Percentiles rank a stretch among this genome's conserved stretches.
phyloP scores from a whole-genome alignment of 2,797 vertebrate species.

The Podargus strigoides region DNA sequence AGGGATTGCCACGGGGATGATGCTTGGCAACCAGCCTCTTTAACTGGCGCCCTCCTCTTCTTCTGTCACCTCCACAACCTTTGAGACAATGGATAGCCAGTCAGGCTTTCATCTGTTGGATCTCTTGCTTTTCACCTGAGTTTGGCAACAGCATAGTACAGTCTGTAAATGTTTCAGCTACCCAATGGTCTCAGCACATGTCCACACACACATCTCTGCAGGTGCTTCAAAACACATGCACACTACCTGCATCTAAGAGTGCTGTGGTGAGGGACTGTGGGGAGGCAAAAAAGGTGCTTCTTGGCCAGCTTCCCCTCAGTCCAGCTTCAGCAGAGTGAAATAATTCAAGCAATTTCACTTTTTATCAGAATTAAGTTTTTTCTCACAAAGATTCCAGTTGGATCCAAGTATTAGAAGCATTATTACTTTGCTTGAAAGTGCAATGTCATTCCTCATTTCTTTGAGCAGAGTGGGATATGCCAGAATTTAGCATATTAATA shows the following conservation, averaged over 20 bases:
- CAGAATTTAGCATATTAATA: neutral
- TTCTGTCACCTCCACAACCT: neutral
- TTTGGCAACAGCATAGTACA: neutral
- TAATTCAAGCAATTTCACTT: neutral
- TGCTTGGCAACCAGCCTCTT: neutral
- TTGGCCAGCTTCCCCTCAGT: neutral
- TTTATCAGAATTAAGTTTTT: neutral
- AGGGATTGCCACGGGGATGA: neutral
- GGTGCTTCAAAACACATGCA: neutral
- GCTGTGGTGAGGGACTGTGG: fast-evolving
- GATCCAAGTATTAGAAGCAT: neutral
- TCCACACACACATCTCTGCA: neutral
- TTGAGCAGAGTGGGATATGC: neutral
- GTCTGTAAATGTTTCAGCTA: neutral
- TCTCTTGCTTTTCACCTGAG: neutral
- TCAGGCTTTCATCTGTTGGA: neutral
- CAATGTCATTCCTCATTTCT: neutral
- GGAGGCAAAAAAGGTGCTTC: neutral
- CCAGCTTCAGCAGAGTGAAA: neutral
- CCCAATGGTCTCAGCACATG: neutral
- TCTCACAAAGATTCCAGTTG: neutral
- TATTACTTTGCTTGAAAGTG: conserved; percentile 10
- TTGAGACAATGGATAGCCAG: neutral
- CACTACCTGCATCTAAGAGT: neutral
- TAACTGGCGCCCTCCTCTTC: neutral